Conservation (phyloP, 2,888 invertebrate species). For the Apamea monoglypha region DNA sequence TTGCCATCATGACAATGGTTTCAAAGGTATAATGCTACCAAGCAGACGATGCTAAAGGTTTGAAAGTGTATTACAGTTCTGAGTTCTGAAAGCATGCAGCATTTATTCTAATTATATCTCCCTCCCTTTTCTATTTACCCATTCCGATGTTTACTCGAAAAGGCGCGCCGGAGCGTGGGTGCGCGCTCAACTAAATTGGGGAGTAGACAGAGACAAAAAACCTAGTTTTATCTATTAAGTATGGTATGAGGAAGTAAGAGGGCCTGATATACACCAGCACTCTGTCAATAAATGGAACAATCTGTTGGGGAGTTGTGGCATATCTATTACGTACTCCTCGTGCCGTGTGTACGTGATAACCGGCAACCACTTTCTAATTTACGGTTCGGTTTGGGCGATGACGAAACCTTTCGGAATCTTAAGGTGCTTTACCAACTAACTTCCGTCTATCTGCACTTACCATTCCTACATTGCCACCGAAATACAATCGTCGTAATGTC, state of each 20-base stretch:
- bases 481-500: conserved; percentile 1
- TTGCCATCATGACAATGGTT: neutral
- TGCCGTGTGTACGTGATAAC: conserved; percentile 77
- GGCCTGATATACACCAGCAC: conserved; percentile 75
- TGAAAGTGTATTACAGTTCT: conserved; percentile 61
- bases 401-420: conserved; percentile 63
- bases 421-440: conserved; percentile 34
- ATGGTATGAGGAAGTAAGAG: conserved; percentile 78
- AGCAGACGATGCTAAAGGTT: conserved; percentile 28
- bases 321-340: conserved; percentile 81
- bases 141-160: conserved; percentile 88
- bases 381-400: conserved; percentile 68
- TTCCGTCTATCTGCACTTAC: conserved; percentile 3
- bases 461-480: conserved; percentile 4
- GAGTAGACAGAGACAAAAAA: conserved; percentile 86
- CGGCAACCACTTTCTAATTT: conserved; percentile 83
- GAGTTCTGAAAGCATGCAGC: conserved; percentile 76
- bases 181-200: conserved; percentile 87
- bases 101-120: conserved; percentile 89
- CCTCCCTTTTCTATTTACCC: conserved; percentile 88
- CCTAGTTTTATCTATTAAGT: conserved; percentile 74
- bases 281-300: conserved; percentile 83
- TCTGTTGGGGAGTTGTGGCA: conserved; percentile 79
- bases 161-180: conserved; percentile 88
- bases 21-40: neutral